Conservation (phyloP, 2,113 vertebrate genomes). For the Eretmodus cyanostictus region DNA sequence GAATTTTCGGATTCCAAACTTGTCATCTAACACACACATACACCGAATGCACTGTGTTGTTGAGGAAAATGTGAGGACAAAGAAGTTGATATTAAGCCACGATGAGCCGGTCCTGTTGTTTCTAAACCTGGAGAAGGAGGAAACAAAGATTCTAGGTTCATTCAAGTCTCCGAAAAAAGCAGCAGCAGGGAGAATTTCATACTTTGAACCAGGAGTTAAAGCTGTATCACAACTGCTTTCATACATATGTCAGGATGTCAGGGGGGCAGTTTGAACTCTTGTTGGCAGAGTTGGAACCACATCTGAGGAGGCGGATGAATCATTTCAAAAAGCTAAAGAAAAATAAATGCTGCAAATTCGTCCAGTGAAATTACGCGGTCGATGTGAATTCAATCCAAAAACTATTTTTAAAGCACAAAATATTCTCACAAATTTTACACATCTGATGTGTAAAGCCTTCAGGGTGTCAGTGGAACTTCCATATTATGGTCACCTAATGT, state of each 20-base stretch:
- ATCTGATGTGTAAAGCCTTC: not conserved
- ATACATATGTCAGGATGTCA: not conserved
- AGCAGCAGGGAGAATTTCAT: not conserved
- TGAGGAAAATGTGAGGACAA: not conserved
- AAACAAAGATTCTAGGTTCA: rapidly evolving
- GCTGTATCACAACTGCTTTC: not conserved
- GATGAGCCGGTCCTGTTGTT: not conserved
- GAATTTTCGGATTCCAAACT: not conserved
- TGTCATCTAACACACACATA: not conserved
- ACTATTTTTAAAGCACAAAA: rapidly evolving
- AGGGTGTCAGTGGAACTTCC: not conserved
- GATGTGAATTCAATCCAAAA: not conserved
- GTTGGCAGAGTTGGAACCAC: not conserved
- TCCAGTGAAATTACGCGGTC: not conserved
- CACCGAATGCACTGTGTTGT: not conserved
- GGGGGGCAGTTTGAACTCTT: not conserved
- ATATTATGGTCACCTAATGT: not conserved
- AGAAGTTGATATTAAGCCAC: not conserved
- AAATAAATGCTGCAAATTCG: not conserved
- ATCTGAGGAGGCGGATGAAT: not conserved
- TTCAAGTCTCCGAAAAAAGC: rapidly evolving
- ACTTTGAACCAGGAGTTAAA: not conserved
- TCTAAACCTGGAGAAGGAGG: rapidly evolving
- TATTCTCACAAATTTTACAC: not conserved
- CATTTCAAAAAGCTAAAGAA: not conserved